Conservation (phyloP, 2,888 invertebrate genomes). For the Cataglyphis livida region DNA sequence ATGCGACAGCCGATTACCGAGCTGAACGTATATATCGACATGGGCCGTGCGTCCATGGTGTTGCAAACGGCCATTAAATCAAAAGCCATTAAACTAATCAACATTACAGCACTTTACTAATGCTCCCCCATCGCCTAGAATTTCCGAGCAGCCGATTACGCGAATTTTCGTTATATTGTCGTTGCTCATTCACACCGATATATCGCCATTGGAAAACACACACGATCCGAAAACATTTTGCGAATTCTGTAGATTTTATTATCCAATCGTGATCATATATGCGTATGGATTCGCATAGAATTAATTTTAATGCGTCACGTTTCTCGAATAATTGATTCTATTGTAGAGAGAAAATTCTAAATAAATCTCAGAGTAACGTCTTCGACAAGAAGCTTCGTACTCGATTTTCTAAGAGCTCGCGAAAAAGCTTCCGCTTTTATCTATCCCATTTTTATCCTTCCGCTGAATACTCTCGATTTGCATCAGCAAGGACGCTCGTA, state of each 20-base stretch:
- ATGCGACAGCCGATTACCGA: conserved; percentile 68
- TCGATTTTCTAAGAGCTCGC: conserved; percentile 35
- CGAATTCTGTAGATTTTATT: neutral
- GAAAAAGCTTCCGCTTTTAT: conserved; percentile 45
- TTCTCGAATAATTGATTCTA: neutral
- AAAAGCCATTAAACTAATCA: conserved; percentile 72
- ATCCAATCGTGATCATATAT: neutral
- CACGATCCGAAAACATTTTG: neutral
- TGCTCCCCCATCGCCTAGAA: conserved; percentile 14
- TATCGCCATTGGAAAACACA: conserved; percentile 1
- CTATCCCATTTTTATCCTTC: conserved; percentile 34
- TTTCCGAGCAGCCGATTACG: neutral
- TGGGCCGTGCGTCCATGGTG: conserved; percentile 34
- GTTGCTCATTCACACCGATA: neutral
- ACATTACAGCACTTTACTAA: conserved; percentile 61
- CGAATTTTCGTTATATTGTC: conserved; percentile 36
- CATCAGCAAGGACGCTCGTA: conserved; percentile 34
- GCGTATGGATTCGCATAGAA: neutral
- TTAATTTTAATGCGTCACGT: neutral
- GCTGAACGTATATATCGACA: conserved; percentile 26
- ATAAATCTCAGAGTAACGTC: neutral
- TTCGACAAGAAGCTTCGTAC: neutral
- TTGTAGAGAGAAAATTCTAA: neutral
- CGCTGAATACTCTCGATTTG: conserved; percentile 24
- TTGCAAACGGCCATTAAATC: conserved; percentile 69